A percentile compares a stretch with the other conserved stretches of the same genome.
phyloP scores from a whole-genome alignment of 2,888 invertebrate genomes.

The Apotomis betuletana region DNA sequence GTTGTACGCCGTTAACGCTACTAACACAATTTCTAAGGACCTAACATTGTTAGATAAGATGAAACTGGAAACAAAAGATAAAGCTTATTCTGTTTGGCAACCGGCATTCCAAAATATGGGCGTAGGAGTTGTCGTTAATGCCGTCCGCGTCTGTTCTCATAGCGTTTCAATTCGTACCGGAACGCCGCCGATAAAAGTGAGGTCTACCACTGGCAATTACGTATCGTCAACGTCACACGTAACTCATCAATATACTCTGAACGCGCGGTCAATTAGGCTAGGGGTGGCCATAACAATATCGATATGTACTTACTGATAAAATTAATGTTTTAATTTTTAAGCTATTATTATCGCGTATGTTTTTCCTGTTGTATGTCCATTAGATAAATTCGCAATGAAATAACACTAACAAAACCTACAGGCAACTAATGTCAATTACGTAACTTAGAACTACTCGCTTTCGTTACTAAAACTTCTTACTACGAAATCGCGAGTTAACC shows the following conservation, averaged over 20 bases:
- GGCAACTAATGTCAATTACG: too few relatives aligned
- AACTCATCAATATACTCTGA: slow-evolving; percentile 34
- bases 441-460: too few relatives aligned
- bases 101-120: not conserved
- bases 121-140: not conserved
- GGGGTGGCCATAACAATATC: slow-evolving; percentile 21
- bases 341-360: not conserved
- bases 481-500: too few relatives aligned
- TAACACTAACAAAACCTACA: too few relatives aligned
- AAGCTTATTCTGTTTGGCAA: not conserved
- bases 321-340: not conserved
- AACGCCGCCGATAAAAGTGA: not conserved
- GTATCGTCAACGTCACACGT: slow-evolving; percentile 25
- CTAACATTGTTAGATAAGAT: not conserved
- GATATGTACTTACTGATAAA: not conserved
- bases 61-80: not conserved
- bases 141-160: not conserved
- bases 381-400: too few relatives aligned
- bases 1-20: not conserved
- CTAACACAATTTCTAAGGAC: too few relatives aligned
- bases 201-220: slow-evolving; percentile 12
- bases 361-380: too few relatives aligned
- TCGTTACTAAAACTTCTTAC: too few relatives aligned
- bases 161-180: not conserved
- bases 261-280: slow-evolving; percentile 36